Percentiles rank a stretch among this genome's conserved stretches.
phyloP scores from a whole-genome alignment of 2,113 vertebrate genomes.

The Tragulus kanchil region DNA sequence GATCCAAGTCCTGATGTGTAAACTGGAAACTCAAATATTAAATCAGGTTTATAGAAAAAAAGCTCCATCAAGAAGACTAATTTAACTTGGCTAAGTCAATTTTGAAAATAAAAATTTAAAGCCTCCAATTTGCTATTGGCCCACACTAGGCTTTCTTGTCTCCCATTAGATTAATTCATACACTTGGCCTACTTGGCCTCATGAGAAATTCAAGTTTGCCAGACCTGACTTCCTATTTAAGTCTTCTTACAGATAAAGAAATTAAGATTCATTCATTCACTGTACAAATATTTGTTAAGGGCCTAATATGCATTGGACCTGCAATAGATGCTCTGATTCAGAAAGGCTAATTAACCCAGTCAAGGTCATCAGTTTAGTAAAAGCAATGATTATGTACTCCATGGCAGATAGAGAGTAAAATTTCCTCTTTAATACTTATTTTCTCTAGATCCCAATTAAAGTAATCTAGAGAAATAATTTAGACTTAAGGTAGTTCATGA shows the following conservation, averaged over 20 bases:
- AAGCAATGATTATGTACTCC: conserved; percentile 60
- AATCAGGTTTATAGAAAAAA: background rate
- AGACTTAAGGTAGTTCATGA: conserved; percentile 31
- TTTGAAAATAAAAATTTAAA: conserved; percentile 54
- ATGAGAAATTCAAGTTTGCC: background rate
- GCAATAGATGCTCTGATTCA: background rate
- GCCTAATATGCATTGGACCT: background rate
- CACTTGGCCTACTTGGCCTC: background rate
- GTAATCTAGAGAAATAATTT: conserved; percentile 22
- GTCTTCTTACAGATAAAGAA: conserved; percentile 15
- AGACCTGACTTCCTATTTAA: background rate
- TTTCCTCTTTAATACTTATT: conserved; percentile 57
- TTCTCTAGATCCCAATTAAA: conserved; percentile 50
- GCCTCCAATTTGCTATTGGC: background rate
- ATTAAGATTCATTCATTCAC: conserved; percentile 47
- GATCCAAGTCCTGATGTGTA: background rate
- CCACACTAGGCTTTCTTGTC: background rate
- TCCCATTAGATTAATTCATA: background rate
- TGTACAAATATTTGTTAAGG: conserved; percentile 65
- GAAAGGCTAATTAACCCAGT: conserved; percentile 65
- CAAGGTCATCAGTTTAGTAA: conserved; percentile 58
- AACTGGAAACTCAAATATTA: conserved; percentile 26
- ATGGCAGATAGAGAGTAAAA: conserved; percentile 38
- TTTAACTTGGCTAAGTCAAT: background rate
- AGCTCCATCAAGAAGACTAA: background rate